Evolutionary conservation across 2,113 vertebrate genomes (phyloP).

Genomic region (Chlorodrepanis virens): DNA sequence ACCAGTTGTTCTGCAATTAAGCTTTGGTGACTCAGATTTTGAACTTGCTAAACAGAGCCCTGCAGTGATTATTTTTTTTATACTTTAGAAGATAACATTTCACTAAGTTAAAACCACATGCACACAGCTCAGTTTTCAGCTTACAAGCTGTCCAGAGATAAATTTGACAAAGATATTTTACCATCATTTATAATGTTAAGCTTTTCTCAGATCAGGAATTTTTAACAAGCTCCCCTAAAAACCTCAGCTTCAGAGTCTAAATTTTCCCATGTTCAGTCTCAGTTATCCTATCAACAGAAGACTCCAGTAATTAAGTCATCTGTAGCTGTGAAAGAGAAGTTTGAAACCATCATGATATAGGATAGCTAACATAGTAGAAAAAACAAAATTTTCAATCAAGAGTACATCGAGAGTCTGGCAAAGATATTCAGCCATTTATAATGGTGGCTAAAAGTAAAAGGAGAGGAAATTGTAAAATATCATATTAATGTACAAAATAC

Average conservation of each 20-base stretch:
- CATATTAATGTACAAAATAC: neutral
- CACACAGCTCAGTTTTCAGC: neutral
- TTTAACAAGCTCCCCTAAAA: neutral
- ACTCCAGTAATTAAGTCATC: neutral
- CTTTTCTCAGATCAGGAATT: neutral
- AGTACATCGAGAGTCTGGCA: neutral
- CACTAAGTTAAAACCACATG: neutral
- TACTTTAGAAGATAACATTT: neutral
- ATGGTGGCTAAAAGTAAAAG: neutral
- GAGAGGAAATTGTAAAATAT: neutral
- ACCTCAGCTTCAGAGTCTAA: neutral
- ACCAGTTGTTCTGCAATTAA: neutral
- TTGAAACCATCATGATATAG: neutral
- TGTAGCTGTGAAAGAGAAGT: neutral
- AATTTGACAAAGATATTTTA: neutral
- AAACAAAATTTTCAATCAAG: neutral
- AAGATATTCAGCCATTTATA: neutral
- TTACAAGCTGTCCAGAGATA: neutral
- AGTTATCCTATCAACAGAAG: neutral
- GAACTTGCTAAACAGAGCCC: neutral
- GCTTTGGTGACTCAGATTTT: neutral
- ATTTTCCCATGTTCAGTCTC: neutral
- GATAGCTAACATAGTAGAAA: neutral
- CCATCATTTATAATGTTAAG: neutral
- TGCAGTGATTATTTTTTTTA: neutral